Base-by-base conservation (phyloP, 1,140 invertebrate species). In the Gryon sp. region DNA sequence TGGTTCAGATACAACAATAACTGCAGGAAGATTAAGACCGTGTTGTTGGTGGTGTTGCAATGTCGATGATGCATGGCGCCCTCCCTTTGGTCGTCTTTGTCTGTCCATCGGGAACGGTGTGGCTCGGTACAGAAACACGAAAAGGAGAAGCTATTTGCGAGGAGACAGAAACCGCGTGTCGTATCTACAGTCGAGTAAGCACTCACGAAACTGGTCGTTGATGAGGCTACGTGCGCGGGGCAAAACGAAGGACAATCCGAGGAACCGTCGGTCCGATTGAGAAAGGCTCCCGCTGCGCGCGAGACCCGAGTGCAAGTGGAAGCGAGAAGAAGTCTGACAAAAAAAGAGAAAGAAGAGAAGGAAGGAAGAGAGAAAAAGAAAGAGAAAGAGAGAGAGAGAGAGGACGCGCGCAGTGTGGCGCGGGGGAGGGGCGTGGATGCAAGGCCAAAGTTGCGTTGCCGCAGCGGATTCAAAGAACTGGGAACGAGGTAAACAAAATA, bases 401-500 rank as follows among this genome's bases (percentile, higher is more conserved):
- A 28, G 18, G 52, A 18, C 38, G 50, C 6, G n/a, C 26, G 26
- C 14, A 40, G 11, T 19, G 38, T n/a, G n/a, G n/a, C n/a, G 52
- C 8, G 38, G 46, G 43, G 50, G 38, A 40, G 53, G 43, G 55
- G 53, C 20, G 28, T 43, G 55, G 45, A 69, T 60, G 75, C 75
- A 79, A 82, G 77, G 75, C 68, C 68, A 60, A 59, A 70, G 62
- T 76, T 69, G 78, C 46, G 76, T 63, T 75, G 70, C 72, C 65
- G 78, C 82, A 76, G 60, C 75, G 81, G 80, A 87, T 88, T 86
- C 84, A 87, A 85, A 87, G 85, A 87, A 87, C 84, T 83, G 80
- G 75, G 77, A 85, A 78, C 83, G 86, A 85, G 77, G 84, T 87
- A 87, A 87, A 87, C 84, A 87, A 88, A 87, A 87, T 88, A 86